phyloP scores from a whole-genome alignment of 1,140 invertebrate genomes.

The Trichonephila inaurata region DNA sequence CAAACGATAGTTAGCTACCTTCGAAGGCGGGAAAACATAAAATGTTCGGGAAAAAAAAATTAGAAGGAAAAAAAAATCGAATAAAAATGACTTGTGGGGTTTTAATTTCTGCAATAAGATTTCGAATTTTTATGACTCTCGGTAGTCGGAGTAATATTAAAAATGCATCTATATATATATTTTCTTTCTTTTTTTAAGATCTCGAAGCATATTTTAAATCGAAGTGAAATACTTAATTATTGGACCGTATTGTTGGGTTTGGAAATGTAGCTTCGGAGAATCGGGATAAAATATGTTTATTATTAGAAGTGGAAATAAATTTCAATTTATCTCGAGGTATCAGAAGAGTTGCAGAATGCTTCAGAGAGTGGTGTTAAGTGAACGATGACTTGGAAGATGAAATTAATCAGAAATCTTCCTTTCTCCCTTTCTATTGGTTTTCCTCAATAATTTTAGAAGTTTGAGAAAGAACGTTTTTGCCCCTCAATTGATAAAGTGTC shows the following conservation, averaged over 20 bases:
- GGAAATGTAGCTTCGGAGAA: neutral
- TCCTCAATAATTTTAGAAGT: neutral
- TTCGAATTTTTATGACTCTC: neutral
- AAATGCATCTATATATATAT: neutral
- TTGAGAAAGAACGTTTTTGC: neutral
- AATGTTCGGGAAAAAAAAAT: neutral
- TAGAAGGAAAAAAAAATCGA: neutral
- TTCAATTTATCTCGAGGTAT: neutral
- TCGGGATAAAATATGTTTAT: constrained; percentile 9
- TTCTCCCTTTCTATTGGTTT: neutral
- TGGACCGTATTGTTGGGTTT: neutral
- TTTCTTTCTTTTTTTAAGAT: neutral
- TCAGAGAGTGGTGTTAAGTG: neutral
- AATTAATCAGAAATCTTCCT: neutral
- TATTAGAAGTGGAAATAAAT: neutral
- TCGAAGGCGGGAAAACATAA: neutral
- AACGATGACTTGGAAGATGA: neutral
- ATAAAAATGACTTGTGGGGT: constrained; percentile 55
- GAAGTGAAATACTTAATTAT: constrained; percentile 17
- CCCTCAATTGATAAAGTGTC: too few relatives aligned
- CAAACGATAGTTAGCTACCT: neutral
- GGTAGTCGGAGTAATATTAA: neutral
- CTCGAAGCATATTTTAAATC: constrained; percentile 10
- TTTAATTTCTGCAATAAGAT: constrained; percentile 49
- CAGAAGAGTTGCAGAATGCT: neutral